A percentile compares a stretch with the other conserved stretches of the same genome.
Evolutionary conservation across 2,797 vertebrate genomes (phyloP).

Genomic region (Brachyalestes nurse): DNA sequence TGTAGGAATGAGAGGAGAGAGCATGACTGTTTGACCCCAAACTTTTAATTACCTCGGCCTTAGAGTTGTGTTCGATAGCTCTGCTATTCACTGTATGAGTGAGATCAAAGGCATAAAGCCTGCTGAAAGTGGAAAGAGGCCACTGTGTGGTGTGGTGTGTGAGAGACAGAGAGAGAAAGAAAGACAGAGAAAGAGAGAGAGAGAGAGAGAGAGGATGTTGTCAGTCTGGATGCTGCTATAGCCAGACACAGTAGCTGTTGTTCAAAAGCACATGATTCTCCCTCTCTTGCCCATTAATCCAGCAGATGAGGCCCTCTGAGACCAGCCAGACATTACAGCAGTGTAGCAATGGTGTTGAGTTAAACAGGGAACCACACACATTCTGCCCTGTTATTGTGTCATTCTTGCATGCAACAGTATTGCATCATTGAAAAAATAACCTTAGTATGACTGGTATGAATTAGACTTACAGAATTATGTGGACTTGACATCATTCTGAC

Average conservation of each 20-base stretch:
- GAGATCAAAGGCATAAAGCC: constrained; percentile 48
- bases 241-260: constrained; percentile 34
- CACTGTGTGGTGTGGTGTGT: constrained; percentile 20
- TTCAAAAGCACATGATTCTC: constrained; percentile 10
- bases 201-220: constrained; percentile 22
- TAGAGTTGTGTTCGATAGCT: constrained; percentile 23
- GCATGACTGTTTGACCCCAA: constrained; percentile 36
- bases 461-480: neutral
- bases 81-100: constrained; percentile 37
- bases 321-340: constrained; percentile 11
- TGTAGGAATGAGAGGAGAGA: constrained; percentile 17
- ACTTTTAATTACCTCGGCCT: constrained; percentile 49
- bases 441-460: neutral
- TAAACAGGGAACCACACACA: constrained; percentile 1
- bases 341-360: constrained; percentile 11
- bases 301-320: constrained; percentile 18
- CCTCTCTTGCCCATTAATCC: constrained; percentile 32
- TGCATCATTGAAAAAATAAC: neutral
- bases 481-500: neutral
- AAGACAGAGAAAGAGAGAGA: neutral
- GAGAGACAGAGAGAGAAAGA: no score
- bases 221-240: constrained; percentile 26
- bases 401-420: neutral
- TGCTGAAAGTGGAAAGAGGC: constrained; percentile 30
- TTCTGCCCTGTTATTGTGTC: neutral